These are phyloP conservation scores for Seriola aureovittata DNA, from an alignment of 2,113 vertebrate species.

Conservation along the genomic window DNA sequence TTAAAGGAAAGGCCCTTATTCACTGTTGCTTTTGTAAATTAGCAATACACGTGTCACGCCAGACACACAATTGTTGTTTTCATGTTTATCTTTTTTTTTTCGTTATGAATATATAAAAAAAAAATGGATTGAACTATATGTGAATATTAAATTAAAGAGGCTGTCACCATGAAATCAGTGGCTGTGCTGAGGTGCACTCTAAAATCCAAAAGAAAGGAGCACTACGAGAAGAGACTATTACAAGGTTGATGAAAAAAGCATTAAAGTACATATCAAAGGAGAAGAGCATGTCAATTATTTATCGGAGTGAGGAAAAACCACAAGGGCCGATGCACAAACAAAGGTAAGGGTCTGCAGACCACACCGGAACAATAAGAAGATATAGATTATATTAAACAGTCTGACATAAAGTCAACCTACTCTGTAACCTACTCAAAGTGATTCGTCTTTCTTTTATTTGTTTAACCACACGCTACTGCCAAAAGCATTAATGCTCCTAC, in stretches of 20 bases:
- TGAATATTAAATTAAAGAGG: conserved; percentile 63
- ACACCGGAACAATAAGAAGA: not conserved
- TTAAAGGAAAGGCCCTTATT: conserved; percentile 3
- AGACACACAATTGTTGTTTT: not conserved
- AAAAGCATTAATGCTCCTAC: conserved; percentile 28
- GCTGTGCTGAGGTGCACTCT: conserved; percentile 60
- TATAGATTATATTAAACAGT: not conserved
- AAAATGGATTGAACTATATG: conserved; percentile 31
- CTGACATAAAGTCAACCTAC: conserved; percentile 16
- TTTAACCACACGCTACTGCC: conserved; percentile 28
- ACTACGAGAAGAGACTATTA: conserved; percentile 59
- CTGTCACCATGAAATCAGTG: conserved; percentile 60
- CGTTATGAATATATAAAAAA: not conserved
- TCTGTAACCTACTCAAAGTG: not conserved
- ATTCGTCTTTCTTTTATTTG: conserved; percentile 25
- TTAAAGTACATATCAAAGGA: conserved; percentile 78
- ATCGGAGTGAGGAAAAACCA: conserved; percentile 69
- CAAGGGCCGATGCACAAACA: conserved; percentile 70
- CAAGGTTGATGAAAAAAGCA: conserved; percentile 66
- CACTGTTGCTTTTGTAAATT: conserved; percentile 34
- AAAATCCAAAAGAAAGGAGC: conserved; percentile 57
- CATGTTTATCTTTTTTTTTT: conserved; percentile 22
- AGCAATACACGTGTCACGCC: not conserved
- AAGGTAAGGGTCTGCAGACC: conserved; percentile 58
- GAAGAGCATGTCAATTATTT: conserved; percentile 77